These are phyloP conservation scores for Adela reaumurella DNA, from an alignment of 2,888 invertebrate genomes.

Conservation along the genomic window DNA sequence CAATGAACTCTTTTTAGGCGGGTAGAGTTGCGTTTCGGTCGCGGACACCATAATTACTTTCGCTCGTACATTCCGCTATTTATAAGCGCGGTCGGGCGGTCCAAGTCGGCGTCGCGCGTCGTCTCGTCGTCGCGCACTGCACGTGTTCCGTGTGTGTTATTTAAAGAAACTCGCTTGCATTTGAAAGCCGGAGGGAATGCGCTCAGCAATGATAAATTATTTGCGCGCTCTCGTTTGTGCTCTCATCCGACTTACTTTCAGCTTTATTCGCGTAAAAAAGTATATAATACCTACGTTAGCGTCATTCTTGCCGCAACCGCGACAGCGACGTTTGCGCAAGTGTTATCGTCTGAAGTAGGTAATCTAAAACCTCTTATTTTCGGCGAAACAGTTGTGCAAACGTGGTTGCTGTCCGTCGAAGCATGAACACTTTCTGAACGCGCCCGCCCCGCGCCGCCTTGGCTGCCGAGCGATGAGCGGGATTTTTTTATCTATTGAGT, in stretches of 20 bases:
- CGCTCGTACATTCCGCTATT: constrained; percentile 50
- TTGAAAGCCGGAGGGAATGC: constrained; percentile 10
- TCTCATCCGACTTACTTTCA: not conserved
- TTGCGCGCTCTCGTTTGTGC: not conserved
- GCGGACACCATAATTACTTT: not conserved
- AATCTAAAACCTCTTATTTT: not conserved
- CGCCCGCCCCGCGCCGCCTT: too few relatives aligned
- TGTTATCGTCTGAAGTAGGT: too few relatives aligned
- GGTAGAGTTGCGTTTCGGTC: too few relatives aligned
- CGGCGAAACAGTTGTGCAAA: not conserved
- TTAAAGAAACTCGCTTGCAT: constrained; percentile 20
- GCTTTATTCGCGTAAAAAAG: not conserved
- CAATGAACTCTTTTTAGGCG: too few relatives aligned
- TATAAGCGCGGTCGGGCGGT: constrained; percentile 42
- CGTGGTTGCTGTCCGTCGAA: not conserved
- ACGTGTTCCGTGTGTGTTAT: constrained; percentile 42
- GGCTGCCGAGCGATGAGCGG: too few relatives aligned
- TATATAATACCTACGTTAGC: not conserved
- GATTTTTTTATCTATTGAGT: too few relatives aligned
- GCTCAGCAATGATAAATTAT: constrained; percentile 9
- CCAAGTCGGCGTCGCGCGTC: too few relatives aligned
- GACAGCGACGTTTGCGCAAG: too few relatives aligned
- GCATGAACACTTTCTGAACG: too few relatives aligned
- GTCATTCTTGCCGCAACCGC: not conserved
- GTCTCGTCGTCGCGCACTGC: too few relatives aligned